Conservation (phyloP, 53 echinoderm and acorn worm genomes). For the Mesocentrotus franciscanus region DNA sequence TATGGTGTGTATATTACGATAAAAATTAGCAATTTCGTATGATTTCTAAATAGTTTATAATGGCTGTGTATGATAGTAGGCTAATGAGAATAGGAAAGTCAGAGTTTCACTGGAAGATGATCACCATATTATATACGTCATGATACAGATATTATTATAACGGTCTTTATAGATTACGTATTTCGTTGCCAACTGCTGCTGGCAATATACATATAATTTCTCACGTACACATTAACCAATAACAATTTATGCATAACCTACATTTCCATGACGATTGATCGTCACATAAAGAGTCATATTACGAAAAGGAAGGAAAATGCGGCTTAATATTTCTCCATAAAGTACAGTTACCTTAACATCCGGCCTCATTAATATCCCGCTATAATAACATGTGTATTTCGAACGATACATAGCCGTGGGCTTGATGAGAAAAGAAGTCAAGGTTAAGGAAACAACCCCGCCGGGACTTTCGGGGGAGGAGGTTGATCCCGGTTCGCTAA, state of each 20-base stretch:
- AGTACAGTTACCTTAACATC: constrained; percentile 15
- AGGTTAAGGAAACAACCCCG: constrained; percentile 56
- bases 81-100: not conserved
- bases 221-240: not conserved
- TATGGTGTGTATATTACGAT: no score
- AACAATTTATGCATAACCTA: not conserved
- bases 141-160: not conserved
- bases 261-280: not conserved
- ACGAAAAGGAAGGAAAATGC: not conserved
- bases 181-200: not conserved
- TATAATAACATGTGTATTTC: not conserved
- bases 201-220: not conserved
- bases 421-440: not conserved
- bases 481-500: constrained; percentile 43
- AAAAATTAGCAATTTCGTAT: no score
- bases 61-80: not conserved
- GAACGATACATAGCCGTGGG: constrained; percentile 29
- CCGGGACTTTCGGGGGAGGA: constrained; percentile 53
- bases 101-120: not conserved
- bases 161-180: not conserved
- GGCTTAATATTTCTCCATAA: constrained; percentile 25
- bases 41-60: not conserved
- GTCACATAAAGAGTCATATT: not conserved
- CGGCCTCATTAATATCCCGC: not conserved
- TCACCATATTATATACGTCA: not conserved